These are phyloP conservation scores for Amphiduros pacificus DNA, from an alignment of 2,888 invertebrate species.

Conservation along the genomic window DNA sequence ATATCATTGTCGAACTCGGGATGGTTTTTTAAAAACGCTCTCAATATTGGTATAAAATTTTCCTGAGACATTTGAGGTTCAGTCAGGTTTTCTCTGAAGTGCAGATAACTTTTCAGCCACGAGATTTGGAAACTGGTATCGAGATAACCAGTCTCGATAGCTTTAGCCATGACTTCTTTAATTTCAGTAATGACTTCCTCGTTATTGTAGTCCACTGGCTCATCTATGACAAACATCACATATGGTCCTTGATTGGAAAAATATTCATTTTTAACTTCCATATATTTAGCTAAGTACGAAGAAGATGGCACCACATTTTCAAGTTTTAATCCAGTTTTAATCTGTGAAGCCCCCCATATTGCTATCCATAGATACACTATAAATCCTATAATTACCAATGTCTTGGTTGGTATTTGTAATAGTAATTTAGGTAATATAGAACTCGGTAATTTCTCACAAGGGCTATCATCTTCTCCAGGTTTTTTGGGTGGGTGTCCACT, in stretches of 20 bases:
- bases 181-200: background rate
- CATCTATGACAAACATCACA: conserved; percentile 31
- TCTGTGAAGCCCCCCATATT: conserved; percentile 34
- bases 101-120: conserved; percentile 19
- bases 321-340: conserved; percentile 40
- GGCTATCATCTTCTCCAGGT: conserved; percentile 32
- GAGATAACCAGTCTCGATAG: conserved; percentile 2
- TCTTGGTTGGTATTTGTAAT: conserved; percentile 26
- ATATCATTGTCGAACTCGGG: conserved; percentile 18
- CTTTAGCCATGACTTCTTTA: conserved; percentile 2
- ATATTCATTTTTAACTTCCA: conserved; percentile 22
- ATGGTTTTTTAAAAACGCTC: conserved; percentile 12
- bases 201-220: conserved; percentile 22
- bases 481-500: conserved; percentile 29
- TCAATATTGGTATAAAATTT: conserved; percentile 9
- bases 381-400: conserved; percentile 34
- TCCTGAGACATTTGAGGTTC: background rate
- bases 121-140: conserved; percentile 14
- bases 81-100: conserved; percentile 9
- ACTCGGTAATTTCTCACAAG: conserved; percentile 34
- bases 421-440: conserved; percentile 33
- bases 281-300: conserved; percentile 38
- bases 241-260: conserved; percentile 27
- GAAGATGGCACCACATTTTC: conserved; percentile 36
- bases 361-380: conserved; percentile 37